phyloP scores from a whole-genome alignment of 1,140 invertebrate genomes.

The Drosophila orena region DNA sequence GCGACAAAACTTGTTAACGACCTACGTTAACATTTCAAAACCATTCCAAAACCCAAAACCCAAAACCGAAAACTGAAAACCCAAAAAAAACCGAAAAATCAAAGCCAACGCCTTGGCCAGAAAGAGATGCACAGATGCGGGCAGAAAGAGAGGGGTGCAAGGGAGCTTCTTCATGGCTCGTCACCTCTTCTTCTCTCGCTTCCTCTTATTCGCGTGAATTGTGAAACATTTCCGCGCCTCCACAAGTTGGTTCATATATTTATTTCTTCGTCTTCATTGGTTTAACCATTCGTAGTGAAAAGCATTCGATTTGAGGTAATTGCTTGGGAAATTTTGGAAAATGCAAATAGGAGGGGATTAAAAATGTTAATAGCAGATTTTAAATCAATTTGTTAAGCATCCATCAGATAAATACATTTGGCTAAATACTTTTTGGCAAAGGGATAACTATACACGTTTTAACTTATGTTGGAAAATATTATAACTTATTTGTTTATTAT shows the following conservation, averaged over 20 bases:
- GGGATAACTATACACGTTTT: too few species aligned
- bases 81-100: conserved; percentile 11
- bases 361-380: neutral
- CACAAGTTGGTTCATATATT: conserved; percentile 31
- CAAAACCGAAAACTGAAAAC: conserved; percentile 2
- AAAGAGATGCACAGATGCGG: neutral
- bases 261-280: conserved; percentile 21
- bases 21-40: conserved; percentile 73
- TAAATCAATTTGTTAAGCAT: neutral
- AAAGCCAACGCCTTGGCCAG: conserved; percentile 38
- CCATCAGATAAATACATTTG: too few species aligned
- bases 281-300: conserved; percentile 11
- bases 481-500: too few species aligned
- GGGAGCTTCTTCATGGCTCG: conserved; percentile 17
- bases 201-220: conserved; percentile 31
- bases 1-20: conserved; percentile 68
- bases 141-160: neutral
- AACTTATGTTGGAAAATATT: too few species aligned
- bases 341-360: neutral
- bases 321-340: conserved; percentile 5
- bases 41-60: conserved; percentile 21
- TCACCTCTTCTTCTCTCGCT: conserved; percentile 25
- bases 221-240: conserved; percentile 38
- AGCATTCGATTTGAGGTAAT: conserved; percentile 5
- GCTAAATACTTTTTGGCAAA: too few species aligned